These are phyloP conservation scores for Malachius bipustulatus DNA, from an alignment of 2,888 invertebrate genomes.

Conservation along the genomic window DNA sequence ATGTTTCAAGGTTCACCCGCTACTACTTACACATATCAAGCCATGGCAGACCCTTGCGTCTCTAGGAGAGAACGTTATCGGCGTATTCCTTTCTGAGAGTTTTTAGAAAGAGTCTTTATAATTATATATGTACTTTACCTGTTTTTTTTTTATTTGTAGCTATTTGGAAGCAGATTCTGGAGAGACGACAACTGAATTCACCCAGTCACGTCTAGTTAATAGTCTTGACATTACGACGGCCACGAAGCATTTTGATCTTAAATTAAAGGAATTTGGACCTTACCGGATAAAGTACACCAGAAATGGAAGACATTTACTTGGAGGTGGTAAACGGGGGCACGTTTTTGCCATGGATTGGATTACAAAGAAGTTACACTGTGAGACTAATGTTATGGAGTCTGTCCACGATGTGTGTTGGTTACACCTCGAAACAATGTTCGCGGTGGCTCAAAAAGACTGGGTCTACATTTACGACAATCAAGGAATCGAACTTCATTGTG, in stretches of 20 bases:
- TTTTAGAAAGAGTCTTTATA: no score
- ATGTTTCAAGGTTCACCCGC: no score
- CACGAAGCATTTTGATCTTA: constrained; percentile 68
- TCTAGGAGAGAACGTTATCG: no score
- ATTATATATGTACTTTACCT: no score
- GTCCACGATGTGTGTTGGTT: constrained; percentile 84
- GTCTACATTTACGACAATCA: constrained; percentile 93
- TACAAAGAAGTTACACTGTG: constrained; percentile 86
- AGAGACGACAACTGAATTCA: constrained; percentile 62
- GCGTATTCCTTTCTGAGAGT: no score
- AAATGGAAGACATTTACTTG: constrained; percentile 70
- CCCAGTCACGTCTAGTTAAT: constrained; percentile 68
- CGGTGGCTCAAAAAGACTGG: constrained; percentile 94
- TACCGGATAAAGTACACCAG: constrained; percentile 65
- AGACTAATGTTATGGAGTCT: constrained; percentile 95
- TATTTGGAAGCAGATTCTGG: constrained; percentile 64
- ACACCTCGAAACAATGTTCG: constrained; percentile 94
- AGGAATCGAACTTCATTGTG: constrained; percentile 93
- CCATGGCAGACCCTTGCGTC: no score
- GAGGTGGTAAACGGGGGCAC: constrained; percentile 86
- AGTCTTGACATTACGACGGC: constrained; percentile 85
- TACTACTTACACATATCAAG: no score
- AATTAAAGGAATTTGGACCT: constrained; percentile 70
- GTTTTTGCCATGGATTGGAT: constrained; percentile 96
- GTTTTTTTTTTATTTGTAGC: no score